phyloP scores from a whole-genome alignment of 1,140 invertebrate species.

The Papilio machaon region DNA sequence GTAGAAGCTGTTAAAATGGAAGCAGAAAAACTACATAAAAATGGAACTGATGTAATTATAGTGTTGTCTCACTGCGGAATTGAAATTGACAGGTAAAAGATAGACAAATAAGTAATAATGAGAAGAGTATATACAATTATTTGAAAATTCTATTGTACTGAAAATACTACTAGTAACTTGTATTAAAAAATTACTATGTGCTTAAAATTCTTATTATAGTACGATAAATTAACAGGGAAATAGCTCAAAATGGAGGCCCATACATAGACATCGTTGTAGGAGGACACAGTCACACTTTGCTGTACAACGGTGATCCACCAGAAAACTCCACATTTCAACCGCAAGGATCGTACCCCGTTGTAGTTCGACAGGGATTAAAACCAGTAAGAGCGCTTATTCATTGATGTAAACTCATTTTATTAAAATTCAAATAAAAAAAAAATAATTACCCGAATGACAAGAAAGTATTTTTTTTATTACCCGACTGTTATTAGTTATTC shows the following conservation, averaged over 20 bases:
- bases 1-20: conserved; percentile 85
- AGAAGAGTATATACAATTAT: background rate
- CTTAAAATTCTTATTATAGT: background rate
- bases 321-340: conserved; percentile 63
- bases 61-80: conserved; percentile 91
- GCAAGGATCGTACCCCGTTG: conserved; percentile 85
- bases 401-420: background rate
- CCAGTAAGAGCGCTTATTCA: conserved; percentile 48
- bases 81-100: conserved; percentile 83
- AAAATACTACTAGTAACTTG: too few species aligned
- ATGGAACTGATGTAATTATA: conserved; percentile 89
- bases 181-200: too few species aligned
- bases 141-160: too few species aligned
- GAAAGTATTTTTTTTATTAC: too few species aligned
- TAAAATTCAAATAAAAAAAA: background rate
- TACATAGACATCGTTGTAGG: conserved; percentile 92
- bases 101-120: background rate
- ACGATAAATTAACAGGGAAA: conserved; percentile 76
- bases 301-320: conserved; percentile 83
- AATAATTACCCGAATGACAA: too few species aligned
- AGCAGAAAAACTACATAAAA: conserved; percentile 83
- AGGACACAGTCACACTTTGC: conserved; percentile 92
- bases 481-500: too few species aligned
- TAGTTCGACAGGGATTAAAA: conserved; percentile 82
- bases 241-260: conserved; percentile 85